These are phyloP conservation scores for Eublepharis macularius DNA, from an alignment of 2,113 vertebrate genomes.

Conservation along the genomic window DNA sequence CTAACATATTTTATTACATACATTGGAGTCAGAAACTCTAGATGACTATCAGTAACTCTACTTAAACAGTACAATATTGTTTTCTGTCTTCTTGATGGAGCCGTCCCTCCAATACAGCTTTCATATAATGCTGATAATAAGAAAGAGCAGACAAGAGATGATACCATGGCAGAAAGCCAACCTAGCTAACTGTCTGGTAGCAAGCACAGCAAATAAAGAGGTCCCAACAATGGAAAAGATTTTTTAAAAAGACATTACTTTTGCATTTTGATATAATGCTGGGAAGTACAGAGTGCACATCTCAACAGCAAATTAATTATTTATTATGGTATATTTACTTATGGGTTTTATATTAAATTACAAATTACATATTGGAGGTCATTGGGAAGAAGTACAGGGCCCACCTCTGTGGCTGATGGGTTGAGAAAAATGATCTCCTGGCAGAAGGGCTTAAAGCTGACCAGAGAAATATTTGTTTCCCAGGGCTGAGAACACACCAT, in stretches of 20 bases:
- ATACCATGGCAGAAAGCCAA: not conserved
- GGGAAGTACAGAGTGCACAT: not conserved
- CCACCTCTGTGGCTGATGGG: not conserved
- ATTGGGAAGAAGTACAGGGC: not conserved
- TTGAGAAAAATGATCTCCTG: not conserved
- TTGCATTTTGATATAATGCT: not conserved
- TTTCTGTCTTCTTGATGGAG: not conserved
- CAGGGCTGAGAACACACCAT: not conserved
- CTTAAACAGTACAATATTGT: not conserved
- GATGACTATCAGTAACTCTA: not conserved
- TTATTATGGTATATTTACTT: conserved; percentile 10
- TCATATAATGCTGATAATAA: not conserved
- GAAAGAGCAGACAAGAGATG: not conserved
- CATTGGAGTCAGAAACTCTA: not conserved
- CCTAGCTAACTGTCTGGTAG: not conserved
- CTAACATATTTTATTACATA: not conserved
- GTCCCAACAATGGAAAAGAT: not conserved
- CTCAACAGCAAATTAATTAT: conserved; percentile 2
- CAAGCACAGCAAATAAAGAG: not conserved
- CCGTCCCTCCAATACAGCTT: not conserved
- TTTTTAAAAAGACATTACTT: not conserved
- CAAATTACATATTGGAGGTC: not conserved
- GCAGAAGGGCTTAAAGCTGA: not conserved
- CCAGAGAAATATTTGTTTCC: not conserved
- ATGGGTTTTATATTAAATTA: conserved; percentile 23